A percentile compares a stretch with the other conserved stretches of the same genome.
Conservation (phyloP, 2,113 vertebrate genomes). For the Paraplagusia blochii region DNA sequence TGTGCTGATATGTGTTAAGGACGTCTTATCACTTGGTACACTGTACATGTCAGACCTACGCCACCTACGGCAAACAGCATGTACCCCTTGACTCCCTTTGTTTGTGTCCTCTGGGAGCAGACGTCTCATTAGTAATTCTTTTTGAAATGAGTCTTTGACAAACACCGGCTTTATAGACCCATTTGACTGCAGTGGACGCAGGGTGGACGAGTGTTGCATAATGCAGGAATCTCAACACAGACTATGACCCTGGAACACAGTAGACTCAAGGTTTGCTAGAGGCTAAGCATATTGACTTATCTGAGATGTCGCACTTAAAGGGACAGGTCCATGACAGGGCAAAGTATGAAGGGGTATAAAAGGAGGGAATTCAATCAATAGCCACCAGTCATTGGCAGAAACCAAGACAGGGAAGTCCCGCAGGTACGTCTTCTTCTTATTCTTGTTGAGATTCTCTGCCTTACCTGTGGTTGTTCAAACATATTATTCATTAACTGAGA, state of each 20-base stretch:
- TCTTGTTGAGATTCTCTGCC: not conserved
- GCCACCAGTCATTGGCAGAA: slow-evolving; percentile 6
- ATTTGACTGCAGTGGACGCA: slow-evolving; percentile 16
- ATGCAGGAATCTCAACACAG: slow-evolving; percentile 26
- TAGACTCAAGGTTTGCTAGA: slow-evolving; percentile 15
- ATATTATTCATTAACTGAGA: not conserved
- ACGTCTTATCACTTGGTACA: not conserved
- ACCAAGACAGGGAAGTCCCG: slow-evolving; percentile 1
- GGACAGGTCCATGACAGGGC: slow-evolving; percentile 31
- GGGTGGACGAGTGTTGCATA: slow-evolving; percentile 46
- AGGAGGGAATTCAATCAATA: slow-evolving; percentile 11
- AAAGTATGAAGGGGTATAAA: slow-evolving; percentile 45
- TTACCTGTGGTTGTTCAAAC: not conserved
- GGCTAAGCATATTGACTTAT: slow-evolving; percentile 38
- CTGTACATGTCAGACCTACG: too few relatives aligned
- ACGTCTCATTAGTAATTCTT: slow-evolving; percentile 13
- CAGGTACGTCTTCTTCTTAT: slow-evolving; percentile 45
- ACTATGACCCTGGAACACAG: slow-evolving; percentile 35
- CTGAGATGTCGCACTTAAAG: slow-evolving; percentile 14
- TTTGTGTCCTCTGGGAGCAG: not conserved
- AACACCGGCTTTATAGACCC: slow-evolving; percentile 18
- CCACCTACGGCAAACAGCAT: slow-evolving; percentile 21
- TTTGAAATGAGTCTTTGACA: slow-evolving; percentile 17
- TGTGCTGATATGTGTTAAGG: not conserved
- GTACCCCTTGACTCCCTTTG: slow-evolving; percentile 13